phyloP scores from a whole-genome alignment of 2,888 invertebrate genomes.

The Sarcophaga subvicina region DNA sequence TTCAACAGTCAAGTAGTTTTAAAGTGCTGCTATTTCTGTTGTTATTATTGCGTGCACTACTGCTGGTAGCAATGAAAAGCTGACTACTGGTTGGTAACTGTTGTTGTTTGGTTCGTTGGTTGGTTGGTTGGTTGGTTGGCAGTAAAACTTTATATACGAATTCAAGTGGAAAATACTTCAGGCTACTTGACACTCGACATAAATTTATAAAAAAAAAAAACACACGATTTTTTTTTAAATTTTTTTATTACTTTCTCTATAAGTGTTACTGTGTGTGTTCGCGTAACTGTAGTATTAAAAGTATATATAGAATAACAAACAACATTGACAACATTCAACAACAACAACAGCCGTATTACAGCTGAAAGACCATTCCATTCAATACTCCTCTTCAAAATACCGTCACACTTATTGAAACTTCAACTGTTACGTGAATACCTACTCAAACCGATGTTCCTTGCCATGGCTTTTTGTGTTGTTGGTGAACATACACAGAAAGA shows the following conservation, averaged over 20 bases:
- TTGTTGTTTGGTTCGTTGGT: neutral
- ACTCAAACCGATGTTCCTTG: no score
- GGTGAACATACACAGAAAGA: neutral
- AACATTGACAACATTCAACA: conserved; percentile 29
- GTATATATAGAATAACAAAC: conserved; percentile 23
- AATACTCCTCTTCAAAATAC: conserved; percentile 9
- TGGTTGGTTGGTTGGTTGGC: conserved; percentile 17
- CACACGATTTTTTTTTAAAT: conserved; percentile 1
- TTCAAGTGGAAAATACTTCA: conserved; percentile 71
- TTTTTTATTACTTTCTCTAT: neutral
- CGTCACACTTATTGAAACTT: neutral
- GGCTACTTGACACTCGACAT: conserved; percentile 67
- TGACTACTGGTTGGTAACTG: neutral
- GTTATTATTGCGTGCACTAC: conserved; percentile 11
- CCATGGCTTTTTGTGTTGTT: no score
- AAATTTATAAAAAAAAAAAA: conserved; percentile 61
- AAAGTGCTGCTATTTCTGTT: conserved; percentile 36
- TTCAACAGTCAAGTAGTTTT: conserved; percentile 40
- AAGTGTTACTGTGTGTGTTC: neutral
- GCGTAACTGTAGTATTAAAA: no score
- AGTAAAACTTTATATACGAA: conserved; percentile 66
- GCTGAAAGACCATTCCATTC: conserved; percentile 28
- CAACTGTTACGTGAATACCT: conserved; percentile 3
- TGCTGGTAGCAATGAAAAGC: conserved; percentile 15
- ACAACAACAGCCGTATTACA: conserved; percentile 42